Evolutionary conservation across 2,888 invertebrate species (phyloP).

Genomic region (Thymelicus sylvestris): DNA sequence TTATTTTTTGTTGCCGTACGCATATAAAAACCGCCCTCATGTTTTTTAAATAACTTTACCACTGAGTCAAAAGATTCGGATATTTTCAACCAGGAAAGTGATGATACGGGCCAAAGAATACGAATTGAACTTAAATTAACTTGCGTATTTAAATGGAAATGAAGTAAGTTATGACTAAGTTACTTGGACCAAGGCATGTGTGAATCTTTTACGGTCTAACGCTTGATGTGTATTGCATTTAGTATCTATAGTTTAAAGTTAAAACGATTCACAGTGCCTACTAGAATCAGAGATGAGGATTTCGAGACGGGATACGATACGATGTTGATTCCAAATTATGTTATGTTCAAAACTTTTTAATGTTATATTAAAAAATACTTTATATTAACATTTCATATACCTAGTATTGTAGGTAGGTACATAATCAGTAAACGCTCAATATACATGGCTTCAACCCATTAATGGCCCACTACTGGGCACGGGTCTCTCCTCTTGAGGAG

Average conservation of each 20-base stretch:
- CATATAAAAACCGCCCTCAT: conserved; percentile 5
- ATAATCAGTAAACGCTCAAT: background rate
- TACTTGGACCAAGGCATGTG: background rate
- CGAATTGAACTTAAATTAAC: conserved; percentile 4
- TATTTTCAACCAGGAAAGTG: background rate
- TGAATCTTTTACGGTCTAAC: background rate
- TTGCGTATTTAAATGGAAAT: conserved; percentile 1
- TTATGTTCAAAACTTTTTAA: no score
- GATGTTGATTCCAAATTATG: no score
- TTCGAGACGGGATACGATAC: no score
- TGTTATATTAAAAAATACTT: no score
- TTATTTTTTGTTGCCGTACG: conserved; percentile 11
- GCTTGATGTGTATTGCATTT: background rate
- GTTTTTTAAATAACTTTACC: conserved; percentile 8
- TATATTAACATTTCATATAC: no score
- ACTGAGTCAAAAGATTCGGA: conserved; percentile 8
- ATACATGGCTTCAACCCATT: no score
- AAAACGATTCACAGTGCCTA: no score
- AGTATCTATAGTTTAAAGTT: no score
- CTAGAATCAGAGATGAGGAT: no score
- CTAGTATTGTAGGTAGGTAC: no score
- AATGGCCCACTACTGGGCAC: no score
- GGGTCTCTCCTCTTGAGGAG: no score
- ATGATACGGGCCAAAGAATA: conserved; percentile 3
- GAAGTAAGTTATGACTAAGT: background rate